A percentile compares a stretch with the other conserved stretches of the same genome.
These are phyloP conservation scores for Antechinus stuartii DNA, from an alignment of 2,113 vertebrate genomes.

Conservation along the genomic window DNA sequence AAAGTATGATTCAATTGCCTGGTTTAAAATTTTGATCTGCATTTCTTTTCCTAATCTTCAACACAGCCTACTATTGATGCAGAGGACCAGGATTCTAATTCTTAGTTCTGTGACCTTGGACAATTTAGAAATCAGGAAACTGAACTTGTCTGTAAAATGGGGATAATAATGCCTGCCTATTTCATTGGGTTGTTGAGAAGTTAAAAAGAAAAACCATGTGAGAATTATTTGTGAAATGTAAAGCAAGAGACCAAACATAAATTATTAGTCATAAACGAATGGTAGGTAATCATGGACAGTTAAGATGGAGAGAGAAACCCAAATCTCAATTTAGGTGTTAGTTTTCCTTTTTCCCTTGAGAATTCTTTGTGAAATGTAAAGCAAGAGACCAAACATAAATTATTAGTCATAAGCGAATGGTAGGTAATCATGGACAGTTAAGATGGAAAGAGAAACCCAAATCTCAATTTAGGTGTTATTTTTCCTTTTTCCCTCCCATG, in stretches of 20 bases:
- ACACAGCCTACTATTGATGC: background rate
- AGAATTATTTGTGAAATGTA: background rate
- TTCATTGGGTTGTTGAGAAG: background rate
- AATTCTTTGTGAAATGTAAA: background rate
- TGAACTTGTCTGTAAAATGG: background rate
- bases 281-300: slow-evolving; percentile 45
- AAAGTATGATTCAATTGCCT: slow-evolving; percentile 36
- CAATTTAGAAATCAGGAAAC: background rate
- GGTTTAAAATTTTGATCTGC: slow-evolving; percentile 32
- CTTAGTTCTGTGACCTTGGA: background rate
- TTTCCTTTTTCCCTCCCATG: background rate
- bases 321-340: slow-evolving; percentile 44
- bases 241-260: background rate
- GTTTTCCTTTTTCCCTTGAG: background rate
- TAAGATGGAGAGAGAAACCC: slow-evolving; percentile 30
- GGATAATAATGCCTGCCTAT: background rate
- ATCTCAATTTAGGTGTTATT: slow-evolving; percentile 34
- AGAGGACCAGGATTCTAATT: background rate
- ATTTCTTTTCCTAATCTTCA: slow-evolving; percentile 54
- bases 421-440: slow-evolving; percentile 47
- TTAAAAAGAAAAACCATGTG: background rate
- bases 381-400: background rate
- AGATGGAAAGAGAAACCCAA: slow-evolving; percentile 40
- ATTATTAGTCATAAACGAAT: slow-evolving; percentile 28
- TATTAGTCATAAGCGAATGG: slow-evolving; percentile 30